phyloP scores from a whole-genome alignment of 2,113 vertebrate species.

The Thymallus thymallus region DNA sequence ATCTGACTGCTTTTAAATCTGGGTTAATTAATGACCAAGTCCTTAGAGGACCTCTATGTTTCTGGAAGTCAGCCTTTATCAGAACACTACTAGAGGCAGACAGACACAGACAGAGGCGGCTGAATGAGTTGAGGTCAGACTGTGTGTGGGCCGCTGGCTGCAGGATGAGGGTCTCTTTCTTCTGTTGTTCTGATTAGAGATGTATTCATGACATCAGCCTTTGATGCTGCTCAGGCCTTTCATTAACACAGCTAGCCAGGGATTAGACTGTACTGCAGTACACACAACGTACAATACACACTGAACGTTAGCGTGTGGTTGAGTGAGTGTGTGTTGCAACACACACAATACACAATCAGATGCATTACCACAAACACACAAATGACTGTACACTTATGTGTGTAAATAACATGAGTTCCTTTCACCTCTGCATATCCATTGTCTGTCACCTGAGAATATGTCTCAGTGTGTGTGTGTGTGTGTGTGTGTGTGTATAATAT shows the following conservation, averaged over 20 bases:
- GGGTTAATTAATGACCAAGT: neutral
- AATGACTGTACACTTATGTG: constrained; percentile 14
- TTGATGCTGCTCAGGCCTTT: constrained; percentile 59
- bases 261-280: constrained; percentile 8
- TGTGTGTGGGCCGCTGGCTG: constrained; percentile 35
- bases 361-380: constrained; percentile 7
- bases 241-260: constrained; percentile 44
- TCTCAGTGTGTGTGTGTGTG: constrained; percentile 27
- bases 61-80: neutral
- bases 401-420: constrained; percentile 2
- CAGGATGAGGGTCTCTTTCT: constrained; percentile 33
- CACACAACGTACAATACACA: constrained; percentile 1
- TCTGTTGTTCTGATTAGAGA: constrained; percentile 55
- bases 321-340: too few species aligned
- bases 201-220: constrained; percentile 45
- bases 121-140: neutral
- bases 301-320: neutral
- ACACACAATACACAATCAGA: constrained; percentile 3
- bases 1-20: neutral
- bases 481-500: too few species aligned
- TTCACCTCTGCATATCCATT: neutral
- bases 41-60: constrained; percentile 39
- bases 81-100: neutral
- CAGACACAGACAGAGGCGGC: neutral
- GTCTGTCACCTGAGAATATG: constrained; percentile 35